These are phyloP conservation scores for Edolisoma coerulescens DNA, from an alignment of 2,113 vertebrate species.

Conservation along the genomic window DNA sequence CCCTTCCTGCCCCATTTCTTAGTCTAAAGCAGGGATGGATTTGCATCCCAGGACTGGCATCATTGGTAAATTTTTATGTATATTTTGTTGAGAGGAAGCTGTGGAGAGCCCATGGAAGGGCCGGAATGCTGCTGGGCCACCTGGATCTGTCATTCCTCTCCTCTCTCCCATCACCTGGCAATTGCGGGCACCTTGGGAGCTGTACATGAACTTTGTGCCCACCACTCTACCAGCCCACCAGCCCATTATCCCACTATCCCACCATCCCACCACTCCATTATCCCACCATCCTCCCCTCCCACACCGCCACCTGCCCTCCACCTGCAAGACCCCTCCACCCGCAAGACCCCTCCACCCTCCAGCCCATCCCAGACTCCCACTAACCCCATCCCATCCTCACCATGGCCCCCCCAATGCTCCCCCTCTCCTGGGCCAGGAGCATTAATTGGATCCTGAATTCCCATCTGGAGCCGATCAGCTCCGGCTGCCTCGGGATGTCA, in stretches of 20 bases:
- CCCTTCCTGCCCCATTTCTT: not conserved
- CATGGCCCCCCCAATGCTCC: accelerated
- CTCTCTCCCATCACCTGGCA: not conserved
- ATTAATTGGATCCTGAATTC: not conserved
- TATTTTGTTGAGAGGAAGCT: not conserved
- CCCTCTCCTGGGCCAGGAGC: not conserved
- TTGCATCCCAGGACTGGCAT: not conserved
- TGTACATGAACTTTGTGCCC: not conserved
- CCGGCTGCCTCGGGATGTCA: not conserved
- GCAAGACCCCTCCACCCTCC: too few species aligned
- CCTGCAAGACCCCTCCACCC: not conserved
- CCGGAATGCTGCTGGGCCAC: not conserved
- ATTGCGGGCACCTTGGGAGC: not conserved
- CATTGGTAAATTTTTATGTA: not conserved
- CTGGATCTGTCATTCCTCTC: not conserved
- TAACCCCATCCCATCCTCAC: accelerated
- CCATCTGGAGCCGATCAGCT: not conserved
- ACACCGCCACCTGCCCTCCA: not conserved
- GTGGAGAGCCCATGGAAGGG: not conserved
- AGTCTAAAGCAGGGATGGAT: not conserved
- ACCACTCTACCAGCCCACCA: not conserved
- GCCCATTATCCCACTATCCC: accelerated
- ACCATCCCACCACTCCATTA: not conserved
- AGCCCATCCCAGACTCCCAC: not conserved
- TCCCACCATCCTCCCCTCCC: too few species aligned